A percentile compares a stretch with the other conserved stretches of the same genome.
phyloP scores from a whole-genome alignment of 2,797 vertebrate genomes.

The Ficedula albicollis region DNA sequence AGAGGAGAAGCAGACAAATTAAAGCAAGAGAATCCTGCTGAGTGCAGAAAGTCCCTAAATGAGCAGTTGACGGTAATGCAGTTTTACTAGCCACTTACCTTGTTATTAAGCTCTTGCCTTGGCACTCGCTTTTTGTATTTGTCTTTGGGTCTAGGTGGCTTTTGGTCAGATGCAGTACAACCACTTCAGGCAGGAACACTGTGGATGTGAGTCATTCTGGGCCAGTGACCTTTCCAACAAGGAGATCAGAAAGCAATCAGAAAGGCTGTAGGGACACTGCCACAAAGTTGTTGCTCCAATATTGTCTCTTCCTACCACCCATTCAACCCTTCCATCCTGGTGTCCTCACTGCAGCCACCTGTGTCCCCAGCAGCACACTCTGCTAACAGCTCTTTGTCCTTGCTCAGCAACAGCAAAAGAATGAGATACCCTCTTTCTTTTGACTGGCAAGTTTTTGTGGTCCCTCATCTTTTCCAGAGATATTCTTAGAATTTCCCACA shows the following conservation, averaged over 20 bases:
- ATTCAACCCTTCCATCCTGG: neutral
- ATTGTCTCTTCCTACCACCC: neutral
- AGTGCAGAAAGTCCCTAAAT: neutral
- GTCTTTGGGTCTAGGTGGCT: neutral
- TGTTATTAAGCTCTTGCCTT: neutral
- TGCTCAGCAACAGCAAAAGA: neutral
- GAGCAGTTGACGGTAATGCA: neutral
- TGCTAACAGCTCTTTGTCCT: neutral
- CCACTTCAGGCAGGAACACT: neutral
- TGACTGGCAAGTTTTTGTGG: neutral
- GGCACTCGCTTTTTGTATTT: neutral
- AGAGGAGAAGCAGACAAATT: neutral
- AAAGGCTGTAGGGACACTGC: neutral
- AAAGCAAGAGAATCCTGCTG: neutral
- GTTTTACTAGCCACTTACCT: neutral
- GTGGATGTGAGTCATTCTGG: neutral
- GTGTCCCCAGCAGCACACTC: neutral
- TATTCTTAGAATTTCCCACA: neutral
- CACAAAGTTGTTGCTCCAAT: neutral
- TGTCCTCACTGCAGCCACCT: neutral
- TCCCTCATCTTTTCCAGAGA: neutral
- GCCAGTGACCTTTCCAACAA: neutral
- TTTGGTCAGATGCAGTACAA: neutral
- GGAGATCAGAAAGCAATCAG: neutral
- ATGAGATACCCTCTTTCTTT: neutral